Base-by-base conservation (phyloP, 2,113 vertebrate genomes). In the Anser cygnoides region DNA sequence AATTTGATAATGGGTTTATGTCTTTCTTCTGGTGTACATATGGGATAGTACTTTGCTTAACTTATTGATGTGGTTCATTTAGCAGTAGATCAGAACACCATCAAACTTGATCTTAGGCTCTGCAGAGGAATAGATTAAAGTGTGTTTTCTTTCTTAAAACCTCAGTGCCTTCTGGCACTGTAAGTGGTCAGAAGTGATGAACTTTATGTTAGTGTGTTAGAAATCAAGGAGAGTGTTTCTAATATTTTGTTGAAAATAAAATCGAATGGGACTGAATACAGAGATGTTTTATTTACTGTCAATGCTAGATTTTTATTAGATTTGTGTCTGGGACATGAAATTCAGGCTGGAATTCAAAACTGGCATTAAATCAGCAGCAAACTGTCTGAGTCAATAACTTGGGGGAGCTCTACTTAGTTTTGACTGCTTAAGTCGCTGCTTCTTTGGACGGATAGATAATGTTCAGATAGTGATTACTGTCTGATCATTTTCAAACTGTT, bases 1-100 rank as follows among this genome's bases (percentile, higher is more conserved):
- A 94, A 97, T 94, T 96, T 94, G 89, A 57, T 70, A 84, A 78
- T 92, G 78, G 37, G 28, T 55, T 54, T 95, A 44, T 94, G 96
- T 84, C 33, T 85, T 88, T 96, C 72, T 74, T 84, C 50, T 75
- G 58, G 59, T 76, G 57, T 52, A 52, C 33, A 35, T 58, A 58
- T 22, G 31, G 62, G 31, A 70, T 87, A 62, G 44, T 35, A 89
- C 19, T 85, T 92, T 89, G 41, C 58, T 79, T 77, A 44, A 49
- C 81, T 92, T 90, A 54, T 81, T 95, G 33, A 61, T 89, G 76
- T 63, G 59, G 46, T 87, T 94, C 25, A 43, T 80, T 93, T 87
- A 90, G 63, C 55, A 93, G 59, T 19, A 95, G 23, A n/a, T 71
- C 88, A 91, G 62, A 94, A 87, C 19, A 55, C 14, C 49, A 85